These are phyloP conservation scores for Paralvinella palmiformis DNA, from an alignment of 1,140 invertebrate genomes.

Conservation along the genomic window DNA sequence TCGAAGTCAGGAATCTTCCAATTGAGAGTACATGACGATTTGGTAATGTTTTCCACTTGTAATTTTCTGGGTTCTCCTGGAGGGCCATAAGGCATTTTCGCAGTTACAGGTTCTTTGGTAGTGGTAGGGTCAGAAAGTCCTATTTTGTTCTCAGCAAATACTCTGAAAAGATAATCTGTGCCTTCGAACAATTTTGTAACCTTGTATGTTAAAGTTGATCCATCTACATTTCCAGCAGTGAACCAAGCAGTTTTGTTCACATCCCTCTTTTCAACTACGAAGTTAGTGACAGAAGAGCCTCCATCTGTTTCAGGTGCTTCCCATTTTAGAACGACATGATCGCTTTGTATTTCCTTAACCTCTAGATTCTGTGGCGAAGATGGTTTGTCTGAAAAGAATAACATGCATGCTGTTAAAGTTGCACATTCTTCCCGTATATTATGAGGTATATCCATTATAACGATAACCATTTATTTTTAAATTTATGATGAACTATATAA, in stretches of 20 bases:
- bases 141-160: slow-evolving; percentile 74
- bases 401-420: too few relatives aligned
- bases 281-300: slow-evolving; percentile 63
- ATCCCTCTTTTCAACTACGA: slow-evolving; percentile 77
- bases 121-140: slow-evolving; percentile 60
- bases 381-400: not conserved
- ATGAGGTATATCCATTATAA: too few relatives aligned
- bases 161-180: slow-evolving; percentile 89
- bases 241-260: slow-evolving; percentile 60
- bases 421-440: too few relatives aligned
- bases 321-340: slow-evolving; percentile 89
- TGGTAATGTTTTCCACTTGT: slow-evolving; percentile 87
- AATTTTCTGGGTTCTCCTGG: slow-evolving; percentile 84
- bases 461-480: too few relatives aligned
- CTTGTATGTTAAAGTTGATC: slow-evolving; percentile 69
- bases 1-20: slow-evolving; percentile 84
- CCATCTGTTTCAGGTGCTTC: slow-evolving; percentile 83
- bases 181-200: slow-evolving; percentile 73
- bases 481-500: too few relatives aligned
- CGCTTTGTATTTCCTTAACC: slow-evolving; percentile 77
- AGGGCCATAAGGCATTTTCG: slow-evolving; percentile 75
- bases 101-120: slow-evolving; percentile 57
- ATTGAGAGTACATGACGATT: slow-evolving; percentile 85
- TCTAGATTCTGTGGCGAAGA: slow-evolving; percentile 73
- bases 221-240: slow-evolving; percentile 82